These are phyloP conservation scores for Macaca mulatta DNA, from an alignment of 2,113 vertebrate species.

Conservation along the genomic window DNA sequence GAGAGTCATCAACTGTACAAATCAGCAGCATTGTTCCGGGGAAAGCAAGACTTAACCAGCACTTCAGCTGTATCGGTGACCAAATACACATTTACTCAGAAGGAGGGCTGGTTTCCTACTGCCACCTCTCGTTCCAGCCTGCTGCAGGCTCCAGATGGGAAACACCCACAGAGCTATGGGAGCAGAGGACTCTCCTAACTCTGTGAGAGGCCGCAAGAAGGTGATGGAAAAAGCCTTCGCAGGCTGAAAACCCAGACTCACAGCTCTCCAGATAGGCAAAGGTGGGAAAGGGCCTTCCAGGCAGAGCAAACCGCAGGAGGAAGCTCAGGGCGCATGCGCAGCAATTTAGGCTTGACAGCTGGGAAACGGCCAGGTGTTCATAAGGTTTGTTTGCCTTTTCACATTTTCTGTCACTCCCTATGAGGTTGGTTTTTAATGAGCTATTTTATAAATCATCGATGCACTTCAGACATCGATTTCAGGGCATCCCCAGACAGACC, in stretches of 20 bases:
- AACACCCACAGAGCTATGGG: too few relatives aligned
- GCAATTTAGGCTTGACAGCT: not conserved
- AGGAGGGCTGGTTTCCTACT: not conserved
- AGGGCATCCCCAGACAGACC: not conserved
- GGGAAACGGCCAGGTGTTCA: not conserved
- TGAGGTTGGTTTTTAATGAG: not conserved
- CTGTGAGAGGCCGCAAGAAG: rapidly evolving
- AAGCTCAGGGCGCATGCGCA: rapidly evolving
- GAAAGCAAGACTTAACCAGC: not conserved
- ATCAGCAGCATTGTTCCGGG: not conserved
- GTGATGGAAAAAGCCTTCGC: not conserved
- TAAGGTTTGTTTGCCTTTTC: not conserved
- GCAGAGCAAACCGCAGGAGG: not conserved
- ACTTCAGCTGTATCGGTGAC: not conserved
- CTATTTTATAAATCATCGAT: not conserved
- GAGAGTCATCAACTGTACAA: not conserved
- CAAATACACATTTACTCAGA: not conserved
- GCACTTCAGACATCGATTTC: not conserved
- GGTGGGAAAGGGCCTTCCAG: not conserved
- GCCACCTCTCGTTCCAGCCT: not conserved
- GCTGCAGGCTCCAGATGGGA: not conserved
- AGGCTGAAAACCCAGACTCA: not conserved
- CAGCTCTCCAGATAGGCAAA: not conserved
- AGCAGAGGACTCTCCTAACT: not conserved
- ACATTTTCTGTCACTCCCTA: too few relatives aligned